phyloP scores from a whole-genome alignment of 2,113 vertebrate species.

The Misgurnus anguillicaudatus region DNA sequence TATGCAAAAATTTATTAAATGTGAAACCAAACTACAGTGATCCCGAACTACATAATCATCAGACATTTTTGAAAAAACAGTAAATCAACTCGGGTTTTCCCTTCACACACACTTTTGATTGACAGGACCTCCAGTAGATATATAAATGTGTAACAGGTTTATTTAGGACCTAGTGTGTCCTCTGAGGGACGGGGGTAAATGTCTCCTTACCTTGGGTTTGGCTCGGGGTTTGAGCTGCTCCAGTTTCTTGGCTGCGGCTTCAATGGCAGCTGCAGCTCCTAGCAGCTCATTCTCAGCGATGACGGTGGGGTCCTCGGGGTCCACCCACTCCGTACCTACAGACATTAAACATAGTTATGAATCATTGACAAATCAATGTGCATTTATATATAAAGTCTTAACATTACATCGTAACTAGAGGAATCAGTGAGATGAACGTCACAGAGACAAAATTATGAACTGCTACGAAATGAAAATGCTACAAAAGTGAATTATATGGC shows the following conservation, averaged over 20 bases:
- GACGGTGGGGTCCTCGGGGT: conserved; percentile 94
- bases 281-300: conserved; percentile 95
- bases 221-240: conserved; percentile 95
- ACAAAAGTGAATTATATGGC: background rate
- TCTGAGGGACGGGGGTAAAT: conserved; percentile 45
- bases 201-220: conserved; percentile 88
- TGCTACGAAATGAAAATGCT: background rate
- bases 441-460: background rate
- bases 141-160: no score
- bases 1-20: no score
- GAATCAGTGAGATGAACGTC: background rate
- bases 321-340: conserved; percentile 91
- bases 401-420: no score
- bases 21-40: no score
- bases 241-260: conserved; percentile 98
- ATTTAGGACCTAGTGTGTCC: conserved; percentile 5
- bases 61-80: no score
- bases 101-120: no score
- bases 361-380: no score
- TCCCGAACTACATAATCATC: no score
- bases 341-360: background rate
- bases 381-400: no score
- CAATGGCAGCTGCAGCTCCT: conserved; percentile 93
- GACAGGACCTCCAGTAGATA: no score
- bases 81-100: no score